Conservation (phyloP, 1,140 invertebrate genomes). For the Diuraphis noxia region DNA sequence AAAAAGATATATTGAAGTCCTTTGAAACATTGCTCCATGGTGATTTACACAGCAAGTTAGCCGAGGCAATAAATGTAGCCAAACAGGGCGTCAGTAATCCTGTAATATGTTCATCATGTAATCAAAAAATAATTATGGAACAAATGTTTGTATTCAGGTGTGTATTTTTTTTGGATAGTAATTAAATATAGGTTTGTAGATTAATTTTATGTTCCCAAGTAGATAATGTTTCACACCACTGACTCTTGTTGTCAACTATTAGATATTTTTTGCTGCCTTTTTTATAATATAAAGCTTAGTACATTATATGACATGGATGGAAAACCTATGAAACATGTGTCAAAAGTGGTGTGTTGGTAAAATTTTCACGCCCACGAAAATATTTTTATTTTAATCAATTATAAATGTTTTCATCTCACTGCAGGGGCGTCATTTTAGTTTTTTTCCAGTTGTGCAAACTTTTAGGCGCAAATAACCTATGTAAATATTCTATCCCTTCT, state of each 20-base stretch:
- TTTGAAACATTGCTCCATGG: constrained; percentile 55
- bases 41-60: constrained; percentile 57
- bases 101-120: constrained; percentile 55
- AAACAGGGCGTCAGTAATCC: constrained; percentile 56
- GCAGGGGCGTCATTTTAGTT: no score
- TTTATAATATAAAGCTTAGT: neutral
- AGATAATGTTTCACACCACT: neutral
- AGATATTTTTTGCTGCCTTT: neutral
- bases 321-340: no score
- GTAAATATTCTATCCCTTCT: no score
- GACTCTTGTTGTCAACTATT: neutral
- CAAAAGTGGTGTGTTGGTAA: no score
- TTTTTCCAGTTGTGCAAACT: no score
- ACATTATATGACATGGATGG: no score
- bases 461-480: no score
- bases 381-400: no score
- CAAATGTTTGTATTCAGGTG: constrained; percentile 37
- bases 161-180: constrained; percentile 18
- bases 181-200: neutral
- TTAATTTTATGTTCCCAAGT: neutral
- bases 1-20: constrained; percentile 56
- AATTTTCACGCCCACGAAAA: no score
- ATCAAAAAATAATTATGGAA: constrained; percentile 46
- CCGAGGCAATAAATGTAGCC: constrained; percentile 51
- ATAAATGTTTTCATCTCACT: no score